Base-by-base conservation (phyloP, 2,888 invertebrate genomes). In the Apodemia zela region DNA sequence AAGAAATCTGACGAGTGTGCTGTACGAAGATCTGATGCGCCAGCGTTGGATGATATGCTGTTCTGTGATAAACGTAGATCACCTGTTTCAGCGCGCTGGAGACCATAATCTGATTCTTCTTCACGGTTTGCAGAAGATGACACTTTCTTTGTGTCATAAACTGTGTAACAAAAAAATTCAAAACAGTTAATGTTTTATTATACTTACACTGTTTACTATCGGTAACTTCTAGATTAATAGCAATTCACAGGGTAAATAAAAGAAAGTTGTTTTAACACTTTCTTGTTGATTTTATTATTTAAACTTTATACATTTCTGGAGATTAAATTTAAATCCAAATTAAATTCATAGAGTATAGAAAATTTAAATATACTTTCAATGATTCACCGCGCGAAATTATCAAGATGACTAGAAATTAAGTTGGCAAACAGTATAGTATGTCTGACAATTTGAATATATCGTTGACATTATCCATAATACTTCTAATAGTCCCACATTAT, bases 1-100 rank as follows among this genome's bases (percentile, higher is more conserved):
- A 95, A 96, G 88, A 95, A 96, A 82, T 96, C 95, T 1, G 95
- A 95, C 65, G 95, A 95, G 78, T 95, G 95, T 29, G 95, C 95
- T 57, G 94, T 94, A 71, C 94, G 94, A 65, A 95, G 94, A 73
- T 95, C 95, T 65, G 93, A 93, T 15, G 79, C 78, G n/a, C 78
- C 86, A 67, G 76, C 86, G 79, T 81, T 83, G 3, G 77, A 68
- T 21, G 72, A 71, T 60, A 70, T 74, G 29, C 67, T 67, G 62
- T 82, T 85, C 69, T 87, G 85, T 2, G 82, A 73, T n/a, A 85
- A 73, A n/a, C 91, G 86, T 47, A 85, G 81, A 72, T 88, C 95
- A 86, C 81, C 95, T 85, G 88, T 89, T 85, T 96, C 96, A 17
- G 95, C 95, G 38, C 95, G 93, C 83, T 96, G 96, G 60, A 96